Conservation (phyloP, 2,888 invertebrate species). For the Chorisops tibialis region DNA sequence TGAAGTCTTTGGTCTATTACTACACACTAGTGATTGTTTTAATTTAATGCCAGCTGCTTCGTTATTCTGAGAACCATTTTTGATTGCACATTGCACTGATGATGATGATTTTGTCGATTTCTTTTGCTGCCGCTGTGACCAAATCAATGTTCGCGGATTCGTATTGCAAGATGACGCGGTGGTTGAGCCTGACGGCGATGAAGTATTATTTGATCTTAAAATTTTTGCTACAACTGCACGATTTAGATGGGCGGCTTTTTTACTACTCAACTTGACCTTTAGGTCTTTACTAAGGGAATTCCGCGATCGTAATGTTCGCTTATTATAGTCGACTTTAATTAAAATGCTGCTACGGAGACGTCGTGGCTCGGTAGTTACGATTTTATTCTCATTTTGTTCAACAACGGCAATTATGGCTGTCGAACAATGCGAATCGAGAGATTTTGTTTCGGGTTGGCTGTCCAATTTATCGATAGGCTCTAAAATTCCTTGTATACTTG, state of each 20-base stretch:
- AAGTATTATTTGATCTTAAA: slow-evolving; percentile 15
- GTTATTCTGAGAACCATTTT: slow-evolving; percentile 1
- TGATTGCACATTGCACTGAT: slow-evolving; percentile 14
- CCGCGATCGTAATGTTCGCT: slow-evolving; percentile 46
- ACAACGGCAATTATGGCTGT: neutral
- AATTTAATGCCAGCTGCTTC: slow-evolving; percentile 2
- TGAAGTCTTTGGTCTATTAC: slow-evolving; percentile 25
- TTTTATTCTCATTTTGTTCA: slow-evolving; percentile 30
- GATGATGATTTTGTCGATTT: slow-evolving; percentile 6
- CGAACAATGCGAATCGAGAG: slow-evolving; percentile 5
- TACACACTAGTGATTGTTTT: slow-evolving; percentile 24
- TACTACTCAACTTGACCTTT: slow-evolving; percentile 36
- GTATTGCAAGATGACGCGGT: slow-evolving; percentile 4
- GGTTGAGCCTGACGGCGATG: slow-evolving; percentile 11
- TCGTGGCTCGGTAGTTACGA: slow-evolving; percentile 39
- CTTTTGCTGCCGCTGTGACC: slow-evolving; percentile 11
- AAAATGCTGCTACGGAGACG: slow-evolving; percentile 43
- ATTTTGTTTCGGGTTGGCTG: neutral
- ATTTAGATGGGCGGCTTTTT: slow-evolving; percentile 22
- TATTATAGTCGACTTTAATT: slow-evolving; percentile 42
- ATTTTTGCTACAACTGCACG: slow-evolving; percentile 22
- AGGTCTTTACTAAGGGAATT: slow-evolving; percentile 42
- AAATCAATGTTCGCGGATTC: slow-evolving; percentile 12
- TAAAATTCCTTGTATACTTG: slow-evolving; percentile 40
- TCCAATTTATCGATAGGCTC: neutral